Base-by-base conservation (phyloP, 2,797 vertebrate genomes). In the Furcifer pardalis region DNA sequence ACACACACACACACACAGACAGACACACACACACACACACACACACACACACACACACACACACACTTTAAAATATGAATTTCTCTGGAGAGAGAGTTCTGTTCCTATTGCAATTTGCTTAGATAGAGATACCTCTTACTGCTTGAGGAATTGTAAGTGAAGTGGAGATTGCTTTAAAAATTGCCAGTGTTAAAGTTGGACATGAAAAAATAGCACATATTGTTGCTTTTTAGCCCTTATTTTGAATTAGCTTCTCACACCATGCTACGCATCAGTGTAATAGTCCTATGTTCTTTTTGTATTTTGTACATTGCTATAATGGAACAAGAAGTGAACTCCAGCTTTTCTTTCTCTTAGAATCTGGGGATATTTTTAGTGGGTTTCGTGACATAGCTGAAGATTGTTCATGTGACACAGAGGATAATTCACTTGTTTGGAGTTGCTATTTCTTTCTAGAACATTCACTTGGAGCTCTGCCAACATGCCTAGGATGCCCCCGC, bases 371-470 rank as follows among this genome's bases (percentile, higher is more conserved):
- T 95, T 94, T 93, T 87, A 89, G 90, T 91, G 85, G 83, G 44
- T 40, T 87, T 9, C 0, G 89, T 92, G 86, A 84, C 84, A 90
- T 63, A 87, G 85, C 79, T 85, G 86, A 86, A 85, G 85, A 1
- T 7, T 13, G 0, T 88, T 92, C 91, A 79, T 91, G 93, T 93
- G 92, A 91, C 91, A 89, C 89, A 85, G 15, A 71, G 87, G 83
- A 77, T 71, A 91, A 85, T 90, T 91, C 1, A 19, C 90, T 94
- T 91, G 91, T 92, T 92, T 88, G 82, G 84, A 93, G 92, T 91
- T 82, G 82, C 91, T 90, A 86, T 93, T 92, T 94, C 93, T 94
- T 93, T 94, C 93, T 94, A 91, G 91, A 93, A 93, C 91, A 89
- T 35, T 77, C 80, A 5, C 76, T 90, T 63, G 68, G 91, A 91